Conservation (phyloP, 1,140 invertebrate genomes). For the Maconellicoccus hirsutus region DNA sequence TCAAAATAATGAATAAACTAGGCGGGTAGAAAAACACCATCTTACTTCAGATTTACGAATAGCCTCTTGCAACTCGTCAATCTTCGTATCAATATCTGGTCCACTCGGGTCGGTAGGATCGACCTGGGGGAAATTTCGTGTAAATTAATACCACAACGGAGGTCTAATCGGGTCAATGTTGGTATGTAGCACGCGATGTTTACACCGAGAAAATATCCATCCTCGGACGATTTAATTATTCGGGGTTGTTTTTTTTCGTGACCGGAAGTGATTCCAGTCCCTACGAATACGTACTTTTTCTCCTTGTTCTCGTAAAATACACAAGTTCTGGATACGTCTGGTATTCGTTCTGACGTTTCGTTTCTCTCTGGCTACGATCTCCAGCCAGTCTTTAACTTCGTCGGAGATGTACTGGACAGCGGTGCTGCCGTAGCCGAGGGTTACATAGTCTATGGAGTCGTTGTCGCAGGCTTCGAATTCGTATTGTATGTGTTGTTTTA, state of each 20-base stretch:
- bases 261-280: neutral
- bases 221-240: neutral
- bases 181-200: constrained; percentile 19
- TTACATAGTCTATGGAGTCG: constrained; percentile 63
- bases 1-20: constrained; percentile 16
- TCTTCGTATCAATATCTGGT: constrained; percentile 79
- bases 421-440: constrained; percentile 54
- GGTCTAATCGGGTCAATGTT: neutral
- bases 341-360: constrained; percentile 61
- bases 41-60: constrained; percentile 71
- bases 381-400: constrained; percentile 80
- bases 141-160: constrained; percentile 5
- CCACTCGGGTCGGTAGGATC: constrained; percentile 78
- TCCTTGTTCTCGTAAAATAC: constrained; percentile 62
- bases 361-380: constrained; percentile 72
- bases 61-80: constrained; percentile 71
- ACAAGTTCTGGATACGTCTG: constrained; percentile 59
- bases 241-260: neutral
- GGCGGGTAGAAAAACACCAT: neutral
- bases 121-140: constrained; percentile 38
- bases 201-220: neutral
- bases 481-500: constrained; percentile 88
- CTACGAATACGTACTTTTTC: constrained; percentile 49
- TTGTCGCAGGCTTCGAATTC: constrained; percentile 87
- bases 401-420: constrained; percentile 63